Base-by-base conservation (phyloP, 2,113 vertebrate species). In the Myrmecobius fasciatus region DNA sequence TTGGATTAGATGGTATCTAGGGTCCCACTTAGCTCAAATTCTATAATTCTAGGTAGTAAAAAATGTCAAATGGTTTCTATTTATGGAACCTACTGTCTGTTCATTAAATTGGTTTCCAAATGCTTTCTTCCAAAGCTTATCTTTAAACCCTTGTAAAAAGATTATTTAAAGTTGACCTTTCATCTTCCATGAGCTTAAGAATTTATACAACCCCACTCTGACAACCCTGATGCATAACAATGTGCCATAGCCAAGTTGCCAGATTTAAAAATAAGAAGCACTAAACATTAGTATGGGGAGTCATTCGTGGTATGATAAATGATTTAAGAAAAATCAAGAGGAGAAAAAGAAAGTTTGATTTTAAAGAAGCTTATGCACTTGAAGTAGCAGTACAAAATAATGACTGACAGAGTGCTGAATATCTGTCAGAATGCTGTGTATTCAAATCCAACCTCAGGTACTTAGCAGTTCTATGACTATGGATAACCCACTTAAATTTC, bases 151-250 rank as follows among this genome's bases (percentile, higher is more conserved):
- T 97, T 98, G 96, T 98, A 97, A 97, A 95, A 93, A 52, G 75
- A 92, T 46, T 92, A 96, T 97, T 51, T 97, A 97, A 97, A 98
- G 97, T 98, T 97, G 97, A 92, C 89, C 97, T 95, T 95, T 97
- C 95, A 97, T 97, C 97, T 97, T 91, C 51, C 95, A 52, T 97
- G 97, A 94, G 97, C 97, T 96, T 95, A 97, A 98, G 98, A 97
- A 97, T 96, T 97, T 97, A 97, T 97, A 98, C 97, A 98, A 97
- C 96, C 97, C 96, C 96, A 97, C 97, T 98, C 97, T 98, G 98
- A 98, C 97, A 83, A 6, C 17, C 36, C 7, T 75, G 67, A n/a
- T 43, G 36, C 36, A 75, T 20, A n/a, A n/a, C 67, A 83, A 24
- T 83, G n/a, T 24, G 8, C 20, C 20, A 83, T 83, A 24, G n/a